Conservation (phyloP, 2,888 invertebrate species). For the Blastobasis lacticolella region DNA sequence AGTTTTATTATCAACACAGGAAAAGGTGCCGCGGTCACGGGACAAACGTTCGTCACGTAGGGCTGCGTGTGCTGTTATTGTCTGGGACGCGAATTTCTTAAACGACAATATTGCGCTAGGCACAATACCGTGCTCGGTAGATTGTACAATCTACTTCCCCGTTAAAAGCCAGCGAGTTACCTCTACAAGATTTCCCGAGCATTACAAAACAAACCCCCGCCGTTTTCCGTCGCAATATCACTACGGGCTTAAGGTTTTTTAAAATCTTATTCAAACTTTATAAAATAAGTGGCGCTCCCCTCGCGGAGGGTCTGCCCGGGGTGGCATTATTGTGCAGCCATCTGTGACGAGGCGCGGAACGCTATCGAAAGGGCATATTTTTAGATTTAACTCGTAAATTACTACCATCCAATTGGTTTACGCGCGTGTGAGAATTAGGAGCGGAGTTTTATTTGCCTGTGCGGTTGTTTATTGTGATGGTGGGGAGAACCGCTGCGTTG, state of each 20-base stretch:
- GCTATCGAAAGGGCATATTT: constrained; percentile 70
- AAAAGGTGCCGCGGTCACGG: constrained; percentile 10
- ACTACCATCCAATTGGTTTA: constrained; percentile 69
- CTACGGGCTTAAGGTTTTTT: constrained; percentile 58
- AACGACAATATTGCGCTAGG: not conserved
- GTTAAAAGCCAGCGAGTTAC: too few species aligned
- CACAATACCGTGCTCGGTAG: not conserved
- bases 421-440: constrained; percentile 67
- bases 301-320: constrained; percentile 41
- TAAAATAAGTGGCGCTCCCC: constrained; percentile 65
- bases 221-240: constrained; percentile 37
- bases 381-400: constrained; percentile 73
- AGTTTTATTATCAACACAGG: constrained; percentile 28
- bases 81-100: not conserved
- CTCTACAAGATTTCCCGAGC: constrained; percentile 25
- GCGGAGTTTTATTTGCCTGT: constrained; percentile 55
- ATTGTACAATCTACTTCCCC: too few species aligned
- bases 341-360: constrained; percentile 61
- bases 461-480: constrained; percentile 45
- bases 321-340: constrained; percentile 69
- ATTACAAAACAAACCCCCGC: constrained; percentile 33
- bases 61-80: too few species aligned
- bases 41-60: not conserved
- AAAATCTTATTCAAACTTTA: constrained; percentile 74
- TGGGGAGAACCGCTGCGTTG: constrained; percentile 1